Base-by-base conservation (phyloP, 2,888 invertebrate genomes). In the Rhagonycha fulva region DNA sequence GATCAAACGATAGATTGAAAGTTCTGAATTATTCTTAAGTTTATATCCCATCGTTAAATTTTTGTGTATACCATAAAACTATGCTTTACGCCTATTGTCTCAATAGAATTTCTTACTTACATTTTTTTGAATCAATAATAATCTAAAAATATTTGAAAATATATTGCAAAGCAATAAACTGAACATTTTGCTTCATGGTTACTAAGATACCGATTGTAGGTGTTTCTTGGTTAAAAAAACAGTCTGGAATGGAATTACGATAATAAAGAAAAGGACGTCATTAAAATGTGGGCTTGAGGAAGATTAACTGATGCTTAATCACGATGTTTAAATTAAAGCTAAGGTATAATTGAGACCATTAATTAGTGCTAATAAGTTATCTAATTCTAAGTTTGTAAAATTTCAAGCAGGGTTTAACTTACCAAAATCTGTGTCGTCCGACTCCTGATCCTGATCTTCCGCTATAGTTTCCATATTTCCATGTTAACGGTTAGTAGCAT, bases 391-490 rank as follows among this genome's bases (percentile, higher is more conserved):
- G n/a, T 47, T n/a, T n/a, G 47, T n/a, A 7, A 47, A 47, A 47
- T 47, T 47, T 47, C 32, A 47, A 47, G n/a, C 47, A n/a, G 47
- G 47, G 47, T n/a, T 32, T 47, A 72, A 85, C 85, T 90, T 89
- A 93, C 93, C 92, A 87, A 92, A 90, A 89, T 93, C 92, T 86
- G 28, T 71, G 23, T 91, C 90, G 82, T 93, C 92, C 80, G 91
- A 90, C 85, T 93, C 93, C 80, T 90, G 91, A 87, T 93, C 92
- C 80, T 90, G 91, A 86, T 93, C 92, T 87, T 93, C 92, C 79
- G 90, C 90, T 87, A 93, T 92, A 82, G 92, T 92, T 90, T 93
- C 92, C 92, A 93, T 93, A 81, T 77, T 83, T 80, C 82, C 82
- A 82, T 83, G 78, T 80, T 82, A 81, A 83, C 81, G 78, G 81